Evolutionary conservation across 1,140 invertebrate genomes (phyloP), one percentile per base, ranked within the genome.

Genomic region (Atopsyche davidsoni): DNA sequence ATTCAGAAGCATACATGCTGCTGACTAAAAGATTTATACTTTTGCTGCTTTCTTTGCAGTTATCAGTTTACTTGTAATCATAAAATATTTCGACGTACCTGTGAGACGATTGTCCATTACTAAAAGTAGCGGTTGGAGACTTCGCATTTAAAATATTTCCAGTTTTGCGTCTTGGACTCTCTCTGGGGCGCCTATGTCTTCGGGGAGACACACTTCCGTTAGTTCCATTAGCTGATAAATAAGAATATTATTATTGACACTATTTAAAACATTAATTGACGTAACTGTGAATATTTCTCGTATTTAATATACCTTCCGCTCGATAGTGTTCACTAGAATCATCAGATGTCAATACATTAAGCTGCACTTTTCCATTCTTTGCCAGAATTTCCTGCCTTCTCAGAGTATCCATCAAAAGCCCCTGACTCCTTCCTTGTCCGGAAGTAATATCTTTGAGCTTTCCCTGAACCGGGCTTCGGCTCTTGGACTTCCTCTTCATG

Each of bases 81-180:
- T n/a, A n/a, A 10, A 16, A 7, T 7, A 35, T 35, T 6, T 4
- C 14, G 34, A 9, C 18, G 9, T 46, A 57, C 55, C 55, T 51
- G 38, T 57, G 55, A 1, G 55, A 53, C 4, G 46, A 34, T 40
- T 40, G 42, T 24, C 51, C 43, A 18, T 40, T 31, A 35, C 13
- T 51, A 23, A 57, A 57, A 14, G 62, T 59, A 23, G 73, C 63
- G 4, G 65, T 71, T 9, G 76, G 75, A 47, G 75, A 77, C 60
- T 73, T 73, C 4, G 66, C 63, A 51, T 62, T 65, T 4, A 62
- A 62, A 58, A 63, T 68, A 46, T 70, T 64, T 34, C 74, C 68
- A 3, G 78, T 78, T 66, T 83, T 85, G 58, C 79, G 75, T 58
- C 83, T 66, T 0, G 79, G 79, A 58, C 77, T 83, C 35, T 85